A percentile compares a stretch with the other conserved stretches of the same genome.
phyloP scores from a whole-genome alignment of 2,888 invertebrate species.

The Amphipoea lucens region DNA sequence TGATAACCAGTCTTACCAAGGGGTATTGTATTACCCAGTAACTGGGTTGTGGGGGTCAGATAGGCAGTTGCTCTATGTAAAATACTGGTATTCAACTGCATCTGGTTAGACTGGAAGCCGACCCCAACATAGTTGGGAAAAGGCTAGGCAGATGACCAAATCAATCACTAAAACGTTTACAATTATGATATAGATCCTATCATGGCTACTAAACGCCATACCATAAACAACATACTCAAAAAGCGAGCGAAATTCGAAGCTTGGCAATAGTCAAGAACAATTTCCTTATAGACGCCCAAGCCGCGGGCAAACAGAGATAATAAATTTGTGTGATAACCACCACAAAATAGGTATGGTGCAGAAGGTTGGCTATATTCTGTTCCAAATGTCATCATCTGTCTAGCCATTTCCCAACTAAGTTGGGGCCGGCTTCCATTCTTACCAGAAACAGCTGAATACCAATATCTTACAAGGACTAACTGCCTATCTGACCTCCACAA shows the following conservation, averaged over 20 bases:
- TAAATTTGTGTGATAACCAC: constrained; percentile 70
- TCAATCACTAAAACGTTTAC: constrained; percentile 24
- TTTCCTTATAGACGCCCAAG: constrained; percentile 46
- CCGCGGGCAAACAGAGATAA: constrained; percentile 58
- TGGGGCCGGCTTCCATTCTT: neutral
- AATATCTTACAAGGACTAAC: neutral
- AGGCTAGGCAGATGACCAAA: neutral
- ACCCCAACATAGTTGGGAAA: too few species aligned
- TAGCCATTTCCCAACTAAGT: neutral
- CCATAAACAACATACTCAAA: constrained; percentile 35
- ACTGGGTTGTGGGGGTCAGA: too few species aligned
- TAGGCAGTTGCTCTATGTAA: too few species aligned
- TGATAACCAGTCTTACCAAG: too few species aligned
- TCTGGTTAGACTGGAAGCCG: too few species aligned
- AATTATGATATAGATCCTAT: constrained; percentile 12
- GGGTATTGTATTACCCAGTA: too few species aligned
- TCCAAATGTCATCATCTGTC: neutral
- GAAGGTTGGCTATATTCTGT: constrained; percentile 5
- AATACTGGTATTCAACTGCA: too few species aligned
- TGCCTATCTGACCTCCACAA: neutral
- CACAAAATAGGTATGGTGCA: neutral
- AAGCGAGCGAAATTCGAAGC: constrained; percentile 25
- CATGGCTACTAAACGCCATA: constrained; percentile 36
- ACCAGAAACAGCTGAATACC: neutral
- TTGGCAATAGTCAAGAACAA: constrained; percentile 59